Base-by-base conservation (phyloP, 2,113 vertebrate genomes). In the Hemichromis elongatus region DNA sequence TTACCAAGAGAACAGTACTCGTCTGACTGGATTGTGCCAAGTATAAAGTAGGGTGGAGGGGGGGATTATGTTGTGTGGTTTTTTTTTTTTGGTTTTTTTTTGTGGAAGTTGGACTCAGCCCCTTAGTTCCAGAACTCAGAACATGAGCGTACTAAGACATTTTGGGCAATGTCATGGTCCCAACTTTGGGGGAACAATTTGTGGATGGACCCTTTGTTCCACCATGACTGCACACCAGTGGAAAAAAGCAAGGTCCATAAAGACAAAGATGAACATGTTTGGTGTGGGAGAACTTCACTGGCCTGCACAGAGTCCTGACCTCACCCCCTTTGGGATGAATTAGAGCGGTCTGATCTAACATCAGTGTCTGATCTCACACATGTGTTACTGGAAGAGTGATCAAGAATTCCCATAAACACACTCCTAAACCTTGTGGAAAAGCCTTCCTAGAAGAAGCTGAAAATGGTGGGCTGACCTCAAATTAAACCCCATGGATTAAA, bases 291-390 rank as follows among this genome's bases (percentile, higher is more conserved):
- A 63, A 63, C 18, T 63, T 63, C 30, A 37, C 0, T 63, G 30
- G 6, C 59, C 30, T 35, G 59, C 1, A 35, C 2, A 12, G 30
- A 63, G 33, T n/a, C 59, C 59, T 1, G 19, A 63, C 59, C 33
- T 63, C 59, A 5, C 7, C 59, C 0, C 2, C n/a, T 37, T 37
- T 63, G 0, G 59, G 0, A 0, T 63, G 2, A 63, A 1, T 63
- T 63, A 37, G 33, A 37, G 59, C 2, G 0, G 19, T 13, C 59
- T 37, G 59, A 33, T 63, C 6, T 6, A 63, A 63, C 59, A 37
- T 13, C 2, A 63, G 19, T 16, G 0, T 63, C 59, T 63, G 59
- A 63, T 35, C 1, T 61, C 9, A 35, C 30, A 5, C 12, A 30
- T 35, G 59, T 35, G 1, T 63, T 63, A 35, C 30, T 63, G 30